Conservation (phyloP, 2,888 invertebrate species). For the Plagiodera versicolora region DNA sequence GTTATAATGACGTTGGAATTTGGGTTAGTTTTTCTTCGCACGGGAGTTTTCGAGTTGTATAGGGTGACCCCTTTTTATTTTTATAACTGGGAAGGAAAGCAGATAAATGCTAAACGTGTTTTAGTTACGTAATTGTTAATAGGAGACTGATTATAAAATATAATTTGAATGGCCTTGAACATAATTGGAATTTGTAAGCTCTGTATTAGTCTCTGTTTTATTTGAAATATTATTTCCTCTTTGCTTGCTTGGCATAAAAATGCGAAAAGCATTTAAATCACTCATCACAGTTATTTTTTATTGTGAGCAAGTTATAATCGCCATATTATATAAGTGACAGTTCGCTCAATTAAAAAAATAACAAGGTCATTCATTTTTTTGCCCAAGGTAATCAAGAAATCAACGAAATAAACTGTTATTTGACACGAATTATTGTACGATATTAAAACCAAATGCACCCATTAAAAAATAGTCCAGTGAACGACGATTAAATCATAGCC, state of each 20-base stretch:
- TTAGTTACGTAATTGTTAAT: neutral
- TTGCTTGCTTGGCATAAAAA: too few species aligned
- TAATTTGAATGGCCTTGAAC: neutral
- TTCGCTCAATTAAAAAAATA: neutral
- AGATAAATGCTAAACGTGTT: neutral
- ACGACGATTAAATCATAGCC: too few species aligned
- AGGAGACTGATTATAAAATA: neutral
- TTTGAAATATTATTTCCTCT: too few species aligned
- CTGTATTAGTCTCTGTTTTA: too few species aligned
- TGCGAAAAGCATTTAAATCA: too few species aligned
- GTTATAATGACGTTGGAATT: too few species aligned
- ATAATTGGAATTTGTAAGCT: neutral
- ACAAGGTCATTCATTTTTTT: neutral
- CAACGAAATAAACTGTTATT: neutral
- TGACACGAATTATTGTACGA: neutral
- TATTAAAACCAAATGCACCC: neutral
- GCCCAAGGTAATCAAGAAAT: neutral
- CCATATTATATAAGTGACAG: neutral
- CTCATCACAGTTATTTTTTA: neutral
- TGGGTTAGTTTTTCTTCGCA: too few species aligned
- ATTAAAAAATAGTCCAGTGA: neutral
- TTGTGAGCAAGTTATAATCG: neutral
- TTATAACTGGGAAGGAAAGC: neutral
- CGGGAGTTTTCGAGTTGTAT: too few species aligned
- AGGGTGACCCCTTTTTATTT: too few species aligned